Percentiles rank a stretch among this genome's conserved stretches.
Evolutionary conservation across 2,797 vertebrate genomes (phyloP).

Genomic region (Spea hammondii): DNA sequence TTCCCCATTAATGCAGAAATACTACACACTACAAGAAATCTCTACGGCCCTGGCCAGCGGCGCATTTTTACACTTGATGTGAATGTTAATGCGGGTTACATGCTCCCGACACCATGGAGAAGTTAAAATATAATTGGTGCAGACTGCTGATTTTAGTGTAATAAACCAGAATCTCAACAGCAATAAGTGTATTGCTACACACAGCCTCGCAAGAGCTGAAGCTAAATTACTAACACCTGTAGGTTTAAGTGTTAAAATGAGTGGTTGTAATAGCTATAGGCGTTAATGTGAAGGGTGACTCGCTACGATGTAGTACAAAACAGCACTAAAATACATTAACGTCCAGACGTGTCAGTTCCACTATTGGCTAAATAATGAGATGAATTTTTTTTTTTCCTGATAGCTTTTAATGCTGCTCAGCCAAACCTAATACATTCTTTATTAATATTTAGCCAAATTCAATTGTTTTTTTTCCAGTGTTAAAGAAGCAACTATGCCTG

Average conservation of each 20-base stretch:
- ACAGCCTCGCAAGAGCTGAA: constrained; percentile 8
- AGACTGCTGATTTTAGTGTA: constrained; percentile 4
- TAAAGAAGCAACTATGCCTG: no score
- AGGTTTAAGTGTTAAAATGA: constrained; percentile 7
- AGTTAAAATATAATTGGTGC: constrained; percentile 6
- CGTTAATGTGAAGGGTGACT: constrained; percentile 38
- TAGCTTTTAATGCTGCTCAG: neutral
- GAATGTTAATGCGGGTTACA: neutral
- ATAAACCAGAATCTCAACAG: constrained; percentile 38
- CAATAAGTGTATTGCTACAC: constrained; percentile 26
- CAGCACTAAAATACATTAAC: constrained; percentile 40
- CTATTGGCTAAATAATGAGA: constrained; percentile 36
- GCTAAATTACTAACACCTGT: constrained; percentile 39
- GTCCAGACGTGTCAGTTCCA: constrained; percentile 47
- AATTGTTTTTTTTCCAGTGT: no score
- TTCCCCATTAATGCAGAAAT: no score
- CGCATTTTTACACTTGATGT: neutral
- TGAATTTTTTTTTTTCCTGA: constrained; percentile 28
- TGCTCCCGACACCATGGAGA: neutral
- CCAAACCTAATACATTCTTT: no score
- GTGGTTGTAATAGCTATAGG: constrained; percentile 15
- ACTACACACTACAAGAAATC: no score
- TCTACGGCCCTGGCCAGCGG: no score
- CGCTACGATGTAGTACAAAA: constrained; percentile 26
- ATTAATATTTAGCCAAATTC: no score